These are phyloP conservation scores for Ptychodera flava DNA, from an alignment of 35 echinoderm and acorn worm species.

Conservation along the genomic window DNA sequence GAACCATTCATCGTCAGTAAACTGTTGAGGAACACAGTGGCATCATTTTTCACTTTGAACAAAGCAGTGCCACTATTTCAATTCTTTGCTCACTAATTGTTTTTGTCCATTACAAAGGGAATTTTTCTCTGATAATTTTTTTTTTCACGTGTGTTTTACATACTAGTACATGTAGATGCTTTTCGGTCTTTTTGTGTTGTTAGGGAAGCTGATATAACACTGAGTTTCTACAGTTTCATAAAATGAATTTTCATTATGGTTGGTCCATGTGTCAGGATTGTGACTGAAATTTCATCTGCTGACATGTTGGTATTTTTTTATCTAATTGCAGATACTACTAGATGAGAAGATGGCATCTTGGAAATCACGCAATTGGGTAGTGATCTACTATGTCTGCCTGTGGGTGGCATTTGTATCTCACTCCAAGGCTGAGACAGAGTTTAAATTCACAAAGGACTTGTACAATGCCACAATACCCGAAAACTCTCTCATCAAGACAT, in stretches of 20 bases:
- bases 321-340: background rate
- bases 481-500: slow-evolving; percentile 67
- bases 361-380: background rate
- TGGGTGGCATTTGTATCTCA: background rate
- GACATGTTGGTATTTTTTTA: background rate
- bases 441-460: slow-evolving; percentile 66
- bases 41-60: too few relatives aligned
- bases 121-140: too few relatives aligned
- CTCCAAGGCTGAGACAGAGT: slow-evolving; percentile 26
- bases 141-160: background rate
- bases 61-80: too few relatives aligned
- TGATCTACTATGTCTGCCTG: background rate
- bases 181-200: background rate
- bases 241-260: background rate
- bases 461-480: slow-evolving; percentile 93
- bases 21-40: background rate
- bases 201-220: background rate
- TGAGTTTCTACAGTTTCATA: background rate
- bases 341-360: background rate
- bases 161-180: background rate
- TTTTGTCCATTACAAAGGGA: too few relatives aligned
- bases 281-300: background rate
- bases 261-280: background rate
- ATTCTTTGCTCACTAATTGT: too few relatives aligned
- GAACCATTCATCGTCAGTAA: background rate